Evolutionary conservation across 2,888 invertebrate species (phyloP), one percentile per base, ranked within the genome.

Genomic region (Tenthredo scrophulariae): DNA sequence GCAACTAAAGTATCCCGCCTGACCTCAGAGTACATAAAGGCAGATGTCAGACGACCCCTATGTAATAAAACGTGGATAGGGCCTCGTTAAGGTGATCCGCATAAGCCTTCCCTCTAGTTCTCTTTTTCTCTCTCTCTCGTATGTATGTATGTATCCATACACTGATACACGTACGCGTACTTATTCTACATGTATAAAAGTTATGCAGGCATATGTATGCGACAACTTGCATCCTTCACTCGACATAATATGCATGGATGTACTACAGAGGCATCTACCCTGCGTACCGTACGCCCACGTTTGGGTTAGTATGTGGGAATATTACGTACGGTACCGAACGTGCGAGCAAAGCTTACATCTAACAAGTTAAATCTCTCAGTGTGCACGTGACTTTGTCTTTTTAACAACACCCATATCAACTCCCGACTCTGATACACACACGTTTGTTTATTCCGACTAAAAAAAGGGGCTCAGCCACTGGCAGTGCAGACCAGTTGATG

Each of bases 1-100:
- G 43, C 74, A 7, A 9, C 54, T 33, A 77, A 77, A 77, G 77
- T 54, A 77, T 54, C 77, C 80, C 62, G 80, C 62, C 58, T 80
- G 80, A 80, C 80, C 80, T 80, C 80, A 80, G 40, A 80, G 80
- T 80, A 74, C 80, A 80, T 80, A 80, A 80, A 80, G 80, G 80
- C 80, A 80, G 80, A 80, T 80, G 80, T 80, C 80, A 80, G 80
- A 80, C 80, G 80, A 80, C 80, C 80, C 80, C 80, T 80, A 80
- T 80, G 80, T 80, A 80, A 80, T 80, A 80, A 80, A 80, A 80
- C 58, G 58, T 80, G 80, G 58, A 84, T 84, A 40, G 84, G 58
- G 72, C 72, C 84, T 84, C 74, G 84, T 84, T 84, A 84, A 84
- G 84, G 74, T 84, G 74, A 84, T 84, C 74, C 84, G 43, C 74